Conservation (phyloP, 2,113 vertebrate species). For the Lates calcarifer region DNA sequence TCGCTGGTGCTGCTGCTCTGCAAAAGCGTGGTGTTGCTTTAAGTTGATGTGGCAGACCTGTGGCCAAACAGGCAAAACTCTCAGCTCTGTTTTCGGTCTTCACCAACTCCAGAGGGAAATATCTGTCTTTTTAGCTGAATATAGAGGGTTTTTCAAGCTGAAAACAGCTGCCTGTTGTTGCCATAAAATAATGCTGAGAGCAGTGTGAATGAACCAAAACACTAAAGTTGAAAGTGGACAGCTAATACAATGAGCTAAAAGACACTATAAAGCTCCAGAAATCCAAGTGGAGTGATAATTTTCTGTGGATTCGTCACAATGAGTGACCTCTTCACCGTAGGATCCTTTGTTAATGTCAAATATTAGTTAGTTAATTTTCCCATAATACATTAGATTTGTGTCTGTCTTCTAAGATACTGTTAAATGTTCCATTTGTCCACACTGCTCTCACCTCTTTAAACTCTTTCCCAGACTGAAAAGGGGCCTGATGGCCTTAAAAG, state of each 20-base stretch:
- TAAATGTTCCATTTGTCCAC: slow-evolving; percentile 32
- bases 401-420: slow-evolving; percentile 16
- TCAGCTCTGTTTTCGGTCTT: neutral
- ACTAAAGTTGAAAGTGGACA: neutral
- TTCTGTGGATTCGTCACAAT: neutral
- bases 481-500: slow-evolving; percentile 68
- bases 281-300: neutral
- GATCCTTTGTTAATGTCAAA: neutral
- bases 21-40: no score
- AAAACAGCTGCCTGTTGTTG: neutral
- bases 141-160: neutral
- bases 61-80: neutral
- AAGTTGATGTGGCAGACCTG: neutral
- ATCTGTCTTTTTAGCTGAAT: no score
- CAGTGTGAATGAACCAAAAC: neutral
- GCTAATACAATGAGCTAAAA: slow-evolving; percentile 8
- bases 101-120: neutral
- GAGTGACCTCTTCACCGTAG: neutral
- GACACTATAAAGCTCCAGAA: neutral
- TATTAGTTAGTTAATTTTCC: slow-evolving; percentile 3
- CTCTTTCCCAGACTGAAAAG: slow-evolving; percentile 32
- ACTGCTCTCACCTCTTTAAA: slow-evolving; percentile 9
- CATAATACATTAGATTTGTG: slow-evolving; percentile 8
- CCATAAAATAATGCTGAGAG: neutral
- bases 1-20: no score